phyloP scores from a whole-genome alignment of 2,797 vertebrate species.

The Hirundo rustica region DNA sequence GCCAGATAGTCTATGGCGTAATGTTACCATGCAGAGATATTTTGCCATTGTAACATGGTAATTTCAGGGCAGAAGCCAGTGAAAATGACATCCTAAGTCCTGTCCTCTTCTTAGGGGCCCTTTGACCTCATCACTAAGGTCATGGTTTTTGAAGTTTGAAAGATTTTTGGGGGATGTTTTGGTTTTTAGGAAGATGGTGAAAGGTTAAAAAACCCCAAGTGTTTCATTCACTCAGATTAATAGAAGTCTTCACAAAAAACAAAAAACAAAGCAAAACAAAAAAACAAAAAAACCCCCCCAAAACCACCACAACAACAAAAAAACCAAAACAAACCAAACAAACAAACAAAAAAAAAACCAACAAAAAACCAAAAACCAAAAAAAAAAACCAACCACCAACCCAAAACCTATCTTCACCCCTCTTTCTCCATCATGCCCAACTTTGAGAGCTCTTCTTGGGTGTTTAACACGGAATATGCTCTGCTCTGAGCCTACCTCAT shows the following conservation, averaged over 20 bases:
- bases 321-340: too few relatives aligned
- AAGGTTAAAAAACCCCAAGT: not conserved
- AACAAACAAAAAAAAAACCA: not conserved
- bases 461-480: not conserved
- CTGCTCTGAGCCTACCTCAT: not conserved
- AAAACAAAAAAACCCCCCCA: too few relatives aligned
- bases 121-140: not conserved
- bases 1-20: not conserved
- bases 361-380: not conserved
- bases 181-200: accelerated
- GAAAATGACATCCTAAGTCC: not conserved
- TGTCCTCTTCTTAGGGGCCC: not conserved
- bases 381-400: not conserved
- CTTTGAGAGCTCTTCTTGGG: not conserved
- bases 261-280: too few relatives aligned
- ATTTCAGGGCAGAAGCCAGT: not conserved
- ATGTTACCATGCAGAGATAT: not conserved
- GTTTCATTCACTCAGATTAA: not conserved
- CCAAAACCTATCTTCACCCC: not conserved
- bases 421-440: not conserved
- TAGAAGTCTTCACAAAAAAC: too few relatives aligned
- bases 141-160: not conserved
- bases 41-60: not conserved
- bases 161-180: not conserved
- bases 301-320: too few relatives aligned